Base-by-base conservation (phyloP, 2,888 invertebrate species). In the Nycteola revayana region DNA sequence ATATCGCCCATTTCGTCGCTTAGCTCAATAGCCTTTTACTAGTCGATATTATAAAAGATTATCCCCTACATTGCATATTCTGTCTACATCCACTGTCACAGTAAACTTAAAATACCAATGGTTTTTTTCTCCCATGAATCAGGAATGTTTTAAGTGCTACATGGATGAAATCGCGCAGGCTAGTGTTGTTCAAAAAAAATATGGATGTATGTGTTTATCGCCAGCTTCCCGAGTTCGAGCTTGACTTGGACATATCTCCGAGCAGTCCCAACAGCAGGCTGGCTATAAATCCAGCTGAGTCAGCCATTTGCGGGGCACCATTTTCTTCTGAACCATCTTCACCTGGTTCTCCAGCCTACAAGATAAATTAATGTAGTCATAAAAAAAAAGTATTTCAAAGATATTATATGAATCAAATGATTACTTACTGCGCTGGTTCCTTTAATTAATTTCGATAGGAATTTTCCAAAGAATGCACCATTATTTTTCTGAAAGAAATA, bases 171-270 rank as follows among this genome's bases (percentile, higher is more conserved):
- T n/a, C n/a, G n/a, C n/a, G n/a, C n/a, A n/a, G n/a, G n/a, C n/a
- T n/a, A n/a, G n/a, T n/a, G n/a, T n/a, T n/a, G n/a, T n/a, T n/a
- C n/a, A n/a, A n/a, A n/a, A n/a, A n/a, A n/a, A n/a, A n/a, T n/a
- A n/a, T n/a, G n/a, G n/a, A n/a, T n/a, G n/a, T n/a, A n/a, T n/a
- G n/a, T n/a, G n/a, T n/a, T n/a, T 42, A 47, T 54, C 61, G 49
- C 66, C 62, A 75, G 9, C 74, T 72, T 24, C 78, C 70, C n/a
- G 18, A 1, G n/a, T 62, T 66, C 0, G 82, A 84, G 42, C 84
- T 85, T 7, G 71, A 66, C 42, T 84, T 84, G 0, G 85, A 85
- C 86, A 87, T 86, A 25, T 86, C 82, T 39, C 86, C 88, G 0
- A 82, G 69, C 0, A 86, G 50, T 0, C 68, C 68, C 73, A 76